Percentiles rank a stretch among this genome's conserved stretches.
Conservation (phyloP, 2,113 vertebrate genomes). For the Clarias gariepinus region DNA sequence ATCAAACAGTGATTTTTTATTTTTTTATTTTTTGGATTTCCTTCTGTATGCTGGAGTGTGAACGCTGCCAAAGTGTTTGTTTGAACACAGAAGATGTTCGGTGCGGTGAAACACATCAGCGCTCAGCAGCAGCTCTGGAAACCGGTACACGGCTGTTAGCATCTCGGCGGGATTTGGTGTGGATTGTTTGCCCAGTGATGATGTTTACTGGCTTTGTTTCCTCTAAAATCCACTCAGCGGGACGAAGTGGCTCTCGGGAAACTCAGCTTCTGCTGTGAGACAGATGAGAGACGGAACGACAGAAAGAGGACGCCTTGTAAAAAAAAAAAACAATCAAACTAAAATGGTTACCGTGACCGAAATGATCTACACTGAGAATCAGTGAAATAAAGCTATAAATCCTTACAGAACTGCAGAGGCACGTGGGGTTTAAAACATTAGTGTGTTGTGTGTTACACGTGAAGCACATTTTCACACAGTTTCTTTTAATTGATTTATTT, state of each 20-base stretch:
- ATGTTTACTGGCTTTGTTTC: slow-evolving; percentile 23
- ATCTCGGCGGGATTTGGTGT: neutral
- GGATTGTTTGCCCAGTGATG: slow-evolving; percentile 12
- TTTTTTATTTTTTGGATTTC: neutral
- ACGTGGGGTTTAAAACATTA: neutral
- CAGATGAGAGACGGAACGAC: neutral
- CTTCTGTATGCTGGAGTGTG: neutral
- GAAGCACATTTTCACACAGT: neutral
- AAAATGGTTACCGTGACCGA: neutral
- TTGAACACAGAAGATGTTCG: neutral
- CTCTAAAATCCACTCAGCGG: neutral
- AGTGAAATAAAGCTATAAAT: neutral
- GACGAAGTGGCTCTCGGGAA: neutral
- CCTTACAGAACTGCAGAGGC: neutral
- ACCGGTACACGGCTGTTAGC: neutral
- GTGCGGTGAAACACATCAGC: neutral
- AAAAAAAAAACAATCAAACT: too few relatives aligned
- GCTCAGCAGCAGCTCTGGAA: slow-evolving; percentile 6
- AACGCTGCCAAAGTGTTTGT: neutral
- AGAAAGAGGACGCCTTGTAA: neutral
- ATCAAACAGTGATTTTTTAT: neutral
- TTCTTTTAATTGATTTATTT: neutral
- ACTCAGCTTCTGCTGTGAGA: neutral
- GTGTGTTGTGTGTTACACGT: neutral
- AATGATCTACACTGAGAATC: neutral